phyloP scores from a whole-genome alignment of 2,797 vertebrate species.

The Salarias fasciatus region DNA sequence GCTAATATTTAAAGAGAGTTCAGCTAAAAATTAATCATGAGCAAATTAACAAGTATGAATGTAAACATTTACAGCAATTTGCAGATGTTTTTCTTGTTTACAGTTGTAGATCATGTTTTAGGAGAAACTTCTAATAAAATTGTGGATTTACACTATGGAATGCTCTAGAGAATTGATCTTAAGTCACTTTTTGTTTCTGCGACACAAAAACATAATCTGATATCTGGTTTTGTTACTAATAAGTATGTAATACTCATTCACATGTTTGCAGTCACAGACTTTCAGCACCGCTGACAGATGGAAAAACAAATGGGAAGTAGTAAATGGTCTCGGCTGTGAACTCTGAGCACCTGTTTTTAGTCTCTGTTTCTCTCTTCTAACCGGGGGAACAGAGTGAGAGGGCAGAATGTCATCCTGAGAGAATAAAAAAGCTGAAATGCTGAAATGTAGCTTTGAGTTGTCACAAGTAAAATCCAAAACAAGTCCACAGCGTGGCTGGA shows the following conservation, averaged over 20 bases:
- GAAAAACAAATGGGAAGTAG: background rate
- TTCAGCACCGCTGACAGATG: background rate
- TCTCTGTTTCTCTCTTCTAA: conserved; percentile 7
- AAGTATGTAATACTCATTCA: too few species aligned
- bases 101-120: too few species aligned
- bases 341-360: background rate
- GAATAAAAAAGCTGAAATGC: conserved; percentile 10
- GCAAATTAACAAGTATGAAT: background rate
- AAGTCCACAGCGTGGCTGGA: conserved; percentile 11
- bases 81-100: background rate
- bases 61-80: background rate
- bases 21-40: background rate
- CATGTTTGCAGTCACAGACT: too few species aligned
- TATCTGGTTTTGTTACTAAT: too few species aligned
- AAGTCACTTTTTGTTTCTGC: too few species aligned
- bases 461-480: background rate
- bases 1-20: too few species aligned
- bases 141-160: too few species aligned
- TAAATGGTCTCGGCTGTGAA: background rate
- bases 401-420: conserved; percentile 10
- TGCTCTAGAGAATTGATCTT: too few species aligned
- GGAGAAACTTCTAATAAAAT: too few species aligned
- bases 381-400: conserved; percentile 26
- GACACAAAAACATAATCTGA: too few species aligned
- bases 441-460: conserved; percentile 19